Evolutionary conservation across 2,113 vertebrate species (phyloP).

Genomic region (Tetraodon nigroviridis): DNA sequence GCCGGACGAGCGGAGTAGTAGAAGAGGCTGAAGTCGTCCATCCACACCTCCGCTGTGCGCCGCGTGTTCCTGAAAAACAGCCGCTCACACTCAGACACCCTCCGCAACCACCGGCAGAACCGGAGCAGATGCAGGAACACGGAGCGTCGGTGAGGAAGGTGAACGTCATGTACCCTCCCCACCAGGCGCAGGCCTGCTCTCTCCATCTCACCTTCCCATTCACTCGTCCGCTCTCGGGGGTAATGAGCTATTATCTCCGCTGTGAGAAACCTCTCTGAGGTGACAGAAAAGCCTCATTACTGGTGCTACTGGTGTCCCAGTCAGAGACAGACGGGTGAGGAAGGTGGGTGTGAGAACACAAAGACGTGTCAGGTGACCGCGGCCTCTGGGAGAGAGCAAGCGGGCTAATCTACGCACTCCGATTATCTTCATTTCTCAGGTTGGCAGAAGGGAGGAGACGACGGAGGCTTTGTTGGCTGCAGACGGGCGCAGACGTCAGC

Average conservation of each 20-base stretch:
- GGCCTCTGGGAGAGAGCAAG: slow-evolving; percentile 9
- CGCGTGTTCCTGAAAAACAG: slow-evolving; percentile 84
- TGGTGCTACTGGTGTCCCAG: slow-evolving; percentile 31
- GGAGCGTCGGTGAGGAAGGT: background rate
- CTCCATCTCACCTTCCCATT: slow-evolving; percentile 21
- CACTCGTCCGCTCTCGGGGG: slow-evolving; percentile 20
- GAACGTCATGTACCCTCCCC: slow-evolving; percentile 26
- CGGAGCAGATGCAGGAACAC: too few species aligned
- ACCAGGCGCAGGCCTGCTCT: slow-evolving; percentile 5
- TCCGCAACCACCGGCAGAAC: too few species aligned
- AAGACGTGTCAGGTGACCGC: slow-evolving; percentile 10
- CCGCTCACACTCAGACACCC: too few species aligned
- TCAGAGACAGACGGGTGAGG: slow-evolving; percentile 38
- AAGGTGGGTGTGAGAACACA: slow-evolving; percentile 17
- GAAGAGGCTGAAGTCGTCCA: slow-evolving; percentile 94
- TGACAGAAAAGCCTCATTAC: slow-evolving; percentile 57
- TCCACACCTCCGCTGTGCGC: slow-evolving; percentile 93
- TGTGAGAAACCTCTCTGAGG: slow-evolving; percentile 52
- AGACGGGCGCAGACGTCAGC: slow-evolving; percentile 39
- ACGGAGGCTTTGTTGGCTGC: slow-evolving; percentile 29
- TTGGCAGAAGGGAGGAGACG: slow-evolving; percentile 37
- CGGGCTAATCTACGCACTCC: slow-evolving; percentile 46
- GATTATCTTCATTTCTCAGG: slow-evolving; percentile 52
- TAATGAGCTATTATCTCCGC: slow-evolving; percentile 58
- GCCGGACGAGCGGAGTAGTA: slow-evolving; percentile 91